A percentile compares a stretch with the other conserved stretches of the same genome.
phyloP scores from a whole-genome alignment of 2,797 vertebrate genomes.

The Galagoides demidoff region DNA sequence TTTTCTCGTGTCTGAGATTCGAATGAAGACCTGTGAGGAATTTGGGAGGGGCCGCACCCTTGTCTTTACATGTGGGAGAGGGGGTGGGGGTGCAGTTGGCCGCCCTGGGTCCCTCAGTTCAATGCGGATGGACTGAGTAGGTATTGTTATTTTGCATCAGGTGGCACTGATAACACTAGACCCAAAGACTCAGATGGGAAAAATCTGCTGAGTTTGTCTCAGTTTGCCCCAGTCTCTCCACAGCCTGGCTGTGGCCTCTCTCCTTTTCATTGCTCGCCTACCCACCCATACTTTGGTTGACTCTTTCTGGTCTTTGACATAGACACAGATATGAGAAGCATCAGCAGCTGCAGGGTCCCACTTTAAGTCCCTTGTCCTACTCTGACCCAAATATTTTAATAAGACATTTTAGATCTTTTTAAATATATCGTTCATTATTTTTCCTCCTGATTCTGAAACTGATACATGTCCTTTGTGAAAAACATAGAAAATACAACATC shows the following conservation, averaged over 20 bases:
- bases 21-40: too few species aligned
- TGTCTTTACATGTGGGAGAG: too few species aligned
- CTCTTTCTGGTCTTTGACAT: not conserved
- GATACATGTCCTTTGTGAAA: not conserved
- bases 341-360: not conserved
- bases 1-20: too few species aligned
- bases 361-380: accelerated
- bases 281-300: not conserved
- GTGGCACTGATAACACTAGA: too few species aligned
- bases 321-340: not conserved
- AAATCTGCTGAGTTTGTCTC: not conserved
- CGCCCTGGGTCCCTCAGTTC: too few species aligned
- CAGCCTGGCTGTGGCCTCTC: too few species aligned
- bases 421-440: not conserved
- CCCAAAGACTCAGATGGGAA: not conserved
- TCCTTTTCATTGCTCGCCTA: not conserved
- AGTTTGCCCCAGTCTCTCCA: not conserved
- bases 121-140: too few species aligned
- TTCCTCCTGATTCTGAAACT: not conserved
- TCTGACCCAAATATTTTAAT: not conserved
- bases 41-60: too few species aligned
- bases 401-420: not conserved
- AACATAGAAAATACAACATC: not conserved
- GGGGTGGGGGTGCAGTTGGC: too few species aligned
- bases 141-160: too few species aligned